These are phyloP conservation scores for Atherinomorus stipes DNA, from an alignment of 2,113 vertebrate genomes.

Conservation along the genomic window DNA sequence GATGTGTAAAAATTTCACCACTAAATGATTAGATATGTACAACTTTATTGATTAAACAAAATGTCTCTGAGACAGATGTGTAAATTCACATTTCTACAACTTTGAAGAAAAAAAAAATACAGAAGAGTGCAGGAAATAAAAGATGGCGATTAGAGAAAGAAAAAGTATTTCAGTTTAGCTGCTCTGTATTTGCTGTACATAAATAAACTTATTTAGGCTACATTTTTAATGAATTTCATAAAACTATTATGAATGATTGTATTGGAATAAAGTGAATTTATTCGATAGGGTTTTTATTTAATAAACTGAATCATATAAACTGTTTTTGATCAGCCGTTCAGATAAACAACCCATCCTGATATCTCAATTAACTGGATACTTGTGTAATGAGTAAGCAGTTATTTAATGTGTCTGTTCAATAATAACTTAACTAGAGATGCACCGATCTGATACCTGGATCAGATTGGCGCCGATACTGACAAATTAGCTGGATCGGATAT, in stretches of 20 bases:
- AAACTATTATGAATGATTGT: not conserved
- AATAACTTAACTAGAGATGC: too few relatives aligned
- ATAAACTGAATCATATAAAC: too few relatives aligned
- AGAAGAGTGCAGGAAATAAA: constrained; percentile 1
- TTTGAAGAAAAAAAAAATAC: not conserved
- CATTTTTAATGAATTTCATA: not conserved
- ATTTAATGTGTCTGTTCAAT: not conserved
- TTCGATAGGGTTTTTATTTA: not conserved
- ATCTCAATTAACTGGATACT: too few relatives aligned
- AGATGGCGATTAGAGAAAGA: too few relatives aligned
- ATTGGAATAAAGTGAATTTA: not conserved
- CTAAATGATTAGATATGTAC: not conserved
- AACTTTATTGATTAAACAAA: constrained; percentile 43
- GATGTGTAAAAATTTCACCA: not conserved
- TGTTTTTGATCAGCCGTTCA: too few relatives aligned
- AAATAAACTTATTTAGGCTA: not conserved
- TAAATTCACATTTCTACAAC: not conserved
- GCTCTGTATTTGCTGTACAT: not conserved
- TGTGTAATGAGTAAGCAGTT: too few relatives aligned
- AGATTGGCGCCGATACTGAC: too few relatives aligned
- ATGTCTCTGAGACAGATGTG: constrained; percentile 1
- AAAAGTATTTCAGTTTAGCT: not conserved
- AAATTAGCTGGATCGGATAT: too few relatives aligned
- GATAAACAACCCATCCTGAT: too few relatives aligned
- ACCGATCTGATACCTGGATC: too few relatives aligned